Percentiles rank a stretch among this genome's conserved stretches.
These are phyloP conservation scores for Ips nitidus DNA, from an alignment of 1,140 invertebrate genomes.

Conservation along the genomic window DNA sequence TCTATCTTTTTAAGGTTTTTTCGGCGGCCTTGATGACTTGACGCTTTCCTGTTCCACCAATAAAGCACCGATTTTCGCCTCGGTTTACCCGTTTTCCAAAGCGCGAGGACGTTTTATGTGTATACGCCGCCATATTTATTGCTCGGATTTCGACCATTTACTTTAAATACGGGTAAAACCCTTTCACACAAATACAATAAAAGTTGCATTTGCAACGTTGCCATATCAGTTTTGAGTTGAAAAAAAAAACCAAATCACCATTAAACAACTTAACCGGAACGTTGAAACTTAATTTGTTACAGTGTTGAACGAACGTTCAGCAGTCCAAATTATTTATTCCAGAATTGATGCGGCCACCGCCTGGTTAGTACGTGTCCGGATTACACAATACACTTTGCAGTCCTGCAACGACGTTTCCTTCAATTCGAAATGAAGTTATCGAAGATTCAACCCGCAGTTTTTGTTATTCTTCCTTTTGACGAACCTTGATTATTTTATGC, in stretches of 20 bases:
- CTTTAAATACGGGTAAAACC: no score
- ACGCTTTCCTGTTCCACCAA: constrained; percentile 15
- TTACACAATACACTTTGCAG: background rate
- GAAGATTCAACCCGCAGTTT: background rate
- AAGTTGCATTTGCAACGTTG: no score
- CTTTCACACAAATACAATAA: no score
- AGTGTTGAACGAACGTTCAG: background rate
- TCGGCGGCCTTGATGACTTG: constrained; percentile 24
- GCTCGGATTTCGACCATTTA: background rate
- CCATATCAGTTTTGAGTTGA: no score
- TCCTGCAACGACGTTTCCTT: background rate
- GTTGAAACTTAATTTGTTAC: background rate
- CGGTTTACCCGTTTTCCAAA: constrained; percentile 7
- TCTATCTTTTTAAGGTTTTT: constrained; percentile 22
- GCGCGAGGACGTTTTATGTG: background rate
- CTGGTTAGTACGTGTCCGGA: background rate
- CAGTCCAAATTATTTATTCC: background rate
- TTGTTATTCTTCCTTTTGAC: no score
- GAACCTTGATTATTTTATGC: no score
- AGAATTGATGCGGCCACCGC: background rate
- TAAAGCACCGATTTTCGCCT: constrained; percentile 23
- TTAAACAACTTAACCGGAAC: no score
- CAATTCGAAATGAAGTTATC: background rate
- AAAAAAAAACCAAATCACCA: no score
- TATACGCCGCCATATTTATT: background rate